phyloP scores from a whole-genome alignment of 2,888 invertebrate genomes.

The Ernsta delagoae region DNA sequence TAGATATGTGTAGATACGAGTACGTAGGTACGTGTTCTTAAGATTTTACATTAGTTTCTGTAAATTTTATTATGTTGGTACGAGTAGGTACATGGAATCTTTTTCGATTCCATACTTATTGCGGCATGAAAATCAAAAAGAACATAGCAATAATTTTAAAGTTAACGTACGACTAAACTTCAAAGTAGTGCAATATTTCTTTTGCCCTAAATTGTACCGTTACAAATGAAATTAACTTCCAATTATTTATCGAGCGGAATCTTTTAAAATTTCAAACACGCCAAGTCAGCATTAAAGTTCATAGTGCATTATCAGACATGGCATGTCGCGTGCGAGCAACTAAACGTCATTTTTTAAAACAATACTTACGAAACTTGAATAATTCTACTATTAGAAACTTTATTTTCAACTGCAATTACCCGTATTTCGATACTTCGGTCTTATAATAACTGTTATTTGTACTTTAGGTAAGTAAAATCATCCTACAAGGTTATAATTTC shows the following conservation, averaged over 20 bases:
- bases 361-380: slow-evolving; percentile 39
- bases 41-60: too few relatives aligned
- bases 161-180: not conserved
- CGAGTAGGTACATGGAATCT: too few relatives aligned
- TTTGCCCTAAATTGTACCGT: slow-evolving; percentile 37
- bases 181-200: slow-evolving; percentile 9
- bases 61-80: too few relatives aligned
- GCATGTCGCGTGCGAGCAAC: slow-evolving; percentile 55
- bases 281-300: slow-evolving; percentile 67
- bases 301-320: slow-evolving; percentile 52
- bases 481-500: too few relatives aligned
- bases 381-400: slow-evolving; percentile 12
- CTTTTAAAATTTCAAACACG: slow-evolving; percentile 65
- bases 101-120: not conserved
- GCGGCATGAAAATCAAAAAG: not conserved
- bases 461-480: too few relatives aligned
- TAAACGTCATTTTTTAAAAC: slow-evolving; percentile 47
- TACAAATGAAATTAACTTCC: slow-evolving; percentile 28
- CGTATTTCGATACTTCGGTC: not conserved
- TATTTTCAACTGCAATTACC: slow-evolving; percentile 12
- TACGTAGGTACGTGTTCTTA: too few relatives aligned
- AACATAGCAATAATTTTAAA: not conserved
- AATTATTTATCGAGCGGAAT: slow-evolving; percentile 47
- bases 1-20: too few relatives aligned
- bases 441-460: too few relatives aligned